A percentile compares a stretch with the other conserved stretches of the same genome.
Evolutionary conservation across 2,797 vertebrate species (phyloP).

Genomic region (Pangasius macronema): DNA sequence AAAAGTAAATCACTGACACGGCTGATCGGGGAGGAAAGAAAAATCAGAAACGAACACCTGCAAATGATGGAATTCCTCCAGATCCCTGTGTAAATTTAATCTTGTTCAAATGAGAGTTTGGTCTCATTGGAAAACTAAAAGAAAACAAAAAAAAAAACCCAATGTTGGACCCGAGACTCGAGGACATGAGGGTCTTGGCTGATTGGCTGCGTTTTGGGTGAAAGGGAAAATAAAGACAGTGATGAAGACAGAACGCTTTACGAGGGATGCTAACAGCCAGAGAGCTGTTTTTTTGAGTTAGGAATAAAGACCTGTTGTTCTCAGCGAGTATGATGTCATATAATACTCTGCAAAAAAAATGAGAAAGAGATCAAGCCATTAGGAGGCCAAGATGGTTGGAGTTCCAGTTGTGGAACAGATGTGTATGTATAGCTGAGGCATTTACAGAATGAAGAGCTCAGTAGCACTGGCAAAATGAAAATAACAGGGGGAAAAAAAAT

Average conservation of each 20-base stretch:
- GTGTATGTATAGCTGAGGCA: neutral
- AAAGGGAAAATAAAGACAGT: conserved; percentile 2
- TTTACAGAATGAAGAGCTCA: neutral
- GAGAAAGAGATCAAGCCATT: neutral
- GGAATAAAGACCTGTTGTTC: conserved; percentile 8
- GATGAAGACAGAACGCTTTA: neutral
- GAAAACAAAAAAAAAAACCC: neutral
- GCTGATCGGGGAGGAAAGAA: neutral
- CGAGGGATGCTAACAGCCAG: neutral
- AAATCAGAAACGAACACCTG: neutral
- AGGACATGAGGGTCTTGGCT: neutral
- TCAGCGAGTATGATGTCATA: neutral
- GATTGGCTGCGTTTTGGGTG: neutral
- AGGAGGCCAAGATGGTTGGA: neutral
- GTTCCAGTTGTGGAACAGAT: conserved; percentile 13
- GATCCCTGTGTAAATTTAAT: neutral
- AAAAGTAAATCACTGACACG: neutral
- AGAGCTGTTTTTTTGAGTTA: neutral
- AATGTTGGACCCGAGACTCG: neutral
- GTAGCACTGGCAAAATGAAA: conserved; percentile 12
- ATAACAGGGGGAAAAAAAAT: neutral
- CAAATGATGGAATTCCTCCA: neutral
- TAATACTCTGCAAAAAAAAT: neutral
- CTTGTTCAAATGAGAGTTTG: neutral
- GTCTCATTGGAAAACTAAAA: neutral